Evolutionary conservation across 2,888 invertebrate genomes (phyloP), one percentile per base, ranked within the genome.

Genomic region (Cistogaster globosa): DNA sequence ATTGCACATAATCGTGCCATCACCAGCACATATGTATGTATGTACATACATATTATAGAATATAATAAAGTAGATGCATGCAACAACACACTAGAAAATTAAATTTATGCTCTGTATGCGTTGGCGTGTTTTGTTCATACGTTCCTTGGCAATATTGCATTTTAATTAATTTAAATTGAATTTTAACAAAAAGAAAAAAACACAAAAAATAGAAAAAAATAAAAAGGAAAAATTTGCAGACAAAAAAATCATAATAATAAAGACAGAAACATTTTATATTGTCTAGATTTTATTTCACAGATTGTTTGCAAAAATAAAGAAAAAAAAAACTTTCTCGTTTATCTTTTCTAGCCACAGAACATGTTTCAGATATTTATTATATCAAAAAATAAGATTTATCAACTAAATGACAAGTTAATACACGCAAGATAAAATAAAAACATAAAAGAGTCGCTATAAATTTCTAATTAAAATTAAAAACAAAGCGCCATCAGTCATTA

Each of bases 91-190:
- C 81, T 84, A 84, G 77, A 81, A 84, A 84, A 84, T 84, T 81
- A 81, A 84, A 84, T 84, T 84, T 84, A 84, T 84, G 85, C 81
- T 82, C 85, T 78, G 81, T 78, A 81, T 85, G 81, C 78, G 78
- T 84, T 85, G 81, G 84, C 65, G 78, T 84, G 55, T 72, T 77
- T 48, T 48, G n/a, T 57, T 65, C 57, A 26, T 58, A 71, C 65
- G 48, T 65, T 80, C 42, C 84, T 76, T 62, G 63, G 68, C 72
- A 55, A 62, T 84, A 85, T 78, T 85, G 81, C 74, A 85, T 75
- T 82, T 85, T 85, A 85, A 85, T 85, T 85, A 85, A 85, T 78
- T 78, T 85, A 81, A 81, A 85, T 82, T 78, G 78, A 78, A 78
- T 78, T 82, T 74, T 78, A 68, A 74, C 32, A 26, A 51, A 84